phyloP scores from a whole-genome alignment of 23 tunicate species.

The Ciona savignyi region DNA sequence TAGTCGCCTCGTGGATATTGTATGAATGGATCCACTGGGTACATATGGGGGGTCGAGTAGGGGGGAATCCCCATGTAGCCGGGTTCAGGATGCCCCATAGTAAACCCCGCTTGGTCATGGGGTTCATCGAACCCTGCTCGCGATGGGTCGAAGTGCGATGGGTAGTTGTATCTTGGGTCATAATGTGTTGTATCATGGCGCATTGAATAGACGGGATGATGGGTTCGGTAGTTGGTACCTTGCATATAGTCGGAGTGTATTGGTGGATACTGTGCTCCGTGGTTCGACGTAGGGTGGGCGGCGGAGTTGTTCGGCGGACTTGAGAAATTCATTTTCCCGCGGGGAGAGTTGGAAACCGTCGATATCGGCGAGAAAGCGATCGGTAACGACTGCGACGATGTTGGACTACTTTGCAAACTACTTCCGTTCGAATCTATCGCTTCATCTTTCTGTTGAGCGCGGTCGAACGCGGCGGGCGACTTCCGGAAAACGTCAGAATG shows the following conservation, averaged over 20 bases:
- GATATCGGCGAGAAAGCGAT: conserved; percentile 8
- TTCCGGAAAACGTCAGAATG: neutral
- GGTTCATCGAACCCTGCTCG: neutral
- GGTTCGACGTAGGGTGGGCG: neutral
- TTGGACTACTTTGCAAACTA: conserved; percentile 22
- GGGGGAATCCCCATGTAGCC: neutral
- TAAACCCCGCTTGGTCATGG: neutral
- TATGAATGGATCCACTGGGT: conserved; percentile 2
- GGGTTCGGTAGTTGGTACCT: neutral
- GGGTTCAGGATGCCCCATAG: neutral
- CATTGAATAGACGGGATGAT: neutral
- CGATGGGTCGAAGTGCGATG: neutral
- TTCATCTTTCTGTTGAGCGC: conserved; percentile 19
- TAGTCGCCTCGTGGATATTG: neutral
- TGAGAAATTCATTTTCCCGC: conserved; percentile 6
- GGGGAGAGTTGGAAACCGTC: neutral
- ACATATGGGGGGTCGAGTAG: neutral
- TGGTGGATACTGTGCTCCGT: neutral
- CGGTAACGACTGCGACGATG: conserved; percentile 2
- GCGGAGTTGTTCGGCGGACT: conserved; percentile 3
- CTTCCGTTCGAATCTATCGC: conserved; percentile 32
- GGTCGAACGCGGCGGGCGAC: conserved; percentile 7
- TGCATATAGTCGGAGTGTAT: neutral
- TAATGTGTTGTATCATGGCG: neutral
- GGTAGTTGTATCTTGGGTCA: neutral